Base-by-base conservation (phyloP, 2,797 vertebrate species). In the Spinus olivaceus region DNA sequence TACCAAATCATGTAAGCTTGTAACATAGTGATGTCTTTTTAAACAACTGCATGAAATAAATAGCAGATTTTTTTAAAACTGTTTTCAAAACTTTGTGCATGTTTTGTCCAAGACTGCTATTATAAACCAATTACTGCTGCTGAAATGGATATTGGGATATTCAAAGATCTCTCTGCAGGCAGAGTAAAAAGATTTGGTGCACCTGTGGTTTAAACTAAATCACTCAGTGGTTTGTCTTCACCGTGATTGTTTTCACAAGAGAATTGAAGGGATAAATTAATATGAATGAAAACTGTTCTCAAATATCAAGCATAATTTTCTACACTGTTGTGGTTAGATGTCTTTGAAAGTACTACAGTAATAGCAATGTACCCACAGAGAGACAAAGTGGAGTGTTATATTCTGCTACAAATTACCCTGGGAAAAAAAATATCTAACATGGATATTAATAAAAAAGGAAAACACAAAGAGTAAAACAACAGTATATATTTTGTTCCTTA, bases 161-260 rank as follows among this genome's bases (percentile, higher is more conserved):
- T 92, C 50, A 94, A 90, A 92, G 39, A 50, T 65, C 61, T 89
- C 70, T 91, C 94, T 78, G 46, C 66, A 92, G 50, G 85, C 42
- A 79, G 32, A 91, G 76, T 79, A 88, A 94, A 93, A 92, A 79
- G 46, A 90, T 94, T 92, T 88, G 54, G 39, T 88, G 33, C 54
- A 92, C 72, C 93, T 96, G 85, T 9, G 19, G 93, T 76, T 90
- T 94, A 65, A 90, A 81, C 18, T 69, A 79, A 92, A 88, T 80
- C 61, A 42, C 69, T 90, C 65, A 69, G 57, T 60, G 39, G 61
- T 94, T 79, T 92, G 65, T 81, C 35, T 94, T 94, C 61, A 74
- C 44, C 49, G 50, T 72, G 61, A 72, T 61, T 92, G 47, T 93
- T 94, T 96, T 88, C 59, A 59, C 21, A 65, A 56, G 76, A 76